Evolutionary conservation across 1,140 invertebrate genomes (phyloP).

Genomic region (Cyclina sinensis): DNA sequence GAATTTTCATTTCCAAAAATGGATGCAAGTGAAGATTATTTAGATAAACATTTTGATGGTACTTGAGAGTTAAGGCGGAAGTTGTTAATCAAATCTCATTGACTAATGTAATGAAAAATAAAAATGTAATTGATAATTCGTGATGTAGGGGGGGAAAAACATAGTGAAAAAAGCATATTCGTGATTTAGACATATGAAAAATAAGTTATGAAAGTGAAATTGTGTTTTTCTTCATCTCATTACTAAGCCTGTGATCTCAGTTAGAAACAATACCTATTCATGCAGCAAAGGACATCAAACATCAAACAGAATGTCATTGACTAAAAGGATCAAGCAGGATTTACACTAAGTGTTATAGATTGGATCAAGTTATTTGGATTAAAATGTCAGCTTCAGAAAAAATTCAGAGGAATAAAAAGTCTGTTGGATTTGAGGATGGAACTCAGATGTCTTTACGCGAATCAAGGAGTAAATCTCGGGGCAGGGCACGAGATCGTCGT

Average conservation of each 20-base stretch:
- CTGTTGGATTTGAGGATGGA: conserved; percentile 69
- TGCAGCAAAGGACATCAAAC: too few species aligned
- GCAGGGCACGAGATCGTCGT: conserved; percentile 33
- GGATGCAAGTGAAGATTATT: not conserved
- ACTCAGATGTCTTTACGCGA: conserved; percentile 43
- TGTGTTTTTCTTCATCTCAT: too few species aligned
- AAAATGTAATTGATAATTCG: not conserved
- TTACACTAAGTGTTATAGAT: too few species aligned
- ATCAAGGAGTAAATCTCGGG: conserved; percentile 60
- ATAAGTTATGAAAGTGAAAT: not conserved
- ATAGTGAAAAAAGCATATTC: not conserved
- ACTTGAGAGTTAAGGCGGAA: conserved; percentile 2
- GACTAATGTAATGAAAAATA: not conserved
- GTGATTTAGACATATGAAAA: not conserved
- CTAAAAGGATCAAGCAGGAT: too few species aligned
- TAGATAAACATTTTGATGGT: not conserved
- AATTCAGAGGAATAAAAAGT: conserved; percentile 65
- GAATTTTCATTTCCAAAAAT: too few species aligned
- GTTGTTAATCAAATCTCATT: conserved; percentile 19
- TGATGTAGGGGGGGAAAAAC: not conserved
- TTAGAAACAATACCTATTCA: too few species aligned
- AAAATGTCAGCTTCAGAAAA: conserved; percentile 60
- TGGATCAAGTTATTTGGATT: not conserved
- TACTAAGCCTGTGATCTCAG: too few species aligned
- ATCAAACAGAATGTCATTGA: too few species aligned